Evolutionary conservation across 2,888 invertebrate genomes (phyloP).

Genomic region (Pachymerium ferrugineum): DNA sequence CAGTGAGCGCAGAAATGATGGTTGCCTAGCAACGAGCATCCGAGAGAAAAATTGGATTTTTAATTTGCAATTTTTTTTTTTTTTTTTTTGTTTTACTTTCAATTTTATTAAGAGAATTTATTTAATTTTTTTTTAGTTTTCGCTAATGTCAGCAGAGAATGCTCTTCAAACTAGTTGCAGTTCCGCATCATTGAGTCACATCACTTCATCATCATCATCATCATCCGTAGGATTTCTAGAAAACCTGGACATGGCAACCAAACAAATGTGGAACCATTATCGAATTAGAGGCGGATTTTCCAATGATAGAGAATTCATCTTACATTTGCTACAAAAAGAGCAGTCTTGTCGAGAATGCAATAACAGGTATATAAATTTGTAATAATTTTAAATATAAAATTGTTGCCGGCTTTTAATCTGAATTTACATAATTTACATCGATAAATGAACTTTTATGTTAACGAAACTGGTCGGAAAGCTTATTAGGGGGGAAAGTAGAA

Average conservation of each 20-base stretch:
- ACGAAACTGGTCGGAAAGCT: constrained; percentile 15
- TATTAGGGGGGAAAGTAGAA: background rate
- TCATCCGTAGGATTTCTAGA: background rate
- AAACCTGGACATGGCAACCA: constrained; percentile 18
- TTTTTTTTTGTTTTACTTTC: background rate
- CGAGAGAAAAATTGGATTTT: background rate
- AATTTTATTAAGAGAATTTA: background rate
- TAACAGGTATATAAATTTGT: constrained; percentile 9
- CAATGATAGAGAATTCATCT: constrained; percentile 29
- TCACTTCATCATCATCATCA: background rate
- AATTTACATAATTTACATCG: background rate
- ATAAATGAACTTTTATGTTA: constrained; percentile 21
- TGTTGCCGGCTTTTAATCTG: background rate
- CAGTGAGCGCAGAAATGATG: background rate
- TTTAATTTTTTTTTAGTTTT: constrained; percentile 15
- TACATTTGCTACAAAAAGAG: constrained; percentile 28
- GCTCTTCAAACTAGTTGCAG: constrained; percentile 24
- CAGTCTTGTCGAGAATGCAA: constrained; percentile 29
- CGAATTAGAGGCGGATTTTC: constrained; percentile 29
- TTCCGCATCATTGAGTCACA: background rate
- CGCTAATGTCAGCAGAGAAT: constrained; percentile 17
- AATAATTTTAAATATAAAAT: too few relatives aligned
- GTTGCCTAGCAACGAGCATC: background rate
- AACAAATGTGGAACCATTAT: constrained; percentile 31
- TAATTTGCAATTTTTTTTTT: background rate